Conservation (phyloP, 2,113 vertebrate species). For the Hippoglossus stenolepis region DNA sequence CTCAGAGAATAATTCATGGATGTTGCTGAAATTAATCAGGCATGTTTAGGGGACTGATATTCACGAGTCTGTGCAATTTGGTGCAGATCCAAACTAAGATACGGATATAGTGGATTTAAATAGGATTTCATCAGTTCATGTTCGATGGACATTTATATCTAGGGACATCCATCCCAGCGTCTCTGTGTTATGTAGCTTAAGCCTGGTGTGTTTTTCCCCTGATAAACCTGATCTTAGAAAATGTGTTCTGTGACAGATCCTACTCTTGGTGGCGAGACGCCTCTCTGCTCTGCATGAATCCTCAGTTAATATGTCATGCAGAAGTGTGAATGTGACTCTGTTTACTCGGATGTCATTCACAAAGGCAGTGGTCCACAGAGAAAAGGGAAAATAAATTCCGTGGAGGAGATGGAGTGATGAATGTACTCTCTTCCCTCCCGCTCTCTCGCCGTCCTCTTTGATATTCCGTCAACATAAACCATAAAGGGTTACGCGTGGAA, state of each 20-base stretch:
- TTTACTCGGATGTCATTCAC: constrained; percentile 60
- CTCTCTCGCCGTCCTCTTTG: constrained; percentile 61
- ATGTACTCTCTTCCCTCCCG: constrained; percentile 38
- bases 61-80: too few relatives aligned
- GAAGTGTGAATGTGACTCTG: constrained; percentile 57
- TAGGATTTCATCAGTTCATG: neutral
- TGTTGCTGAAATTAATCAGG: too few relatives aligned
- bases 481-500: constrained; percentile 71
- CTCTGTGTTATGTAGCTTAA: neutral
- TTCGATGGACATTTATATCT: neutral
- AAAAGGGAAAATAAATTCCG: constrained; percentile 34
- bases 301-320: constrained; percentile 34
- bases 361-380: constrained; percentile 47
- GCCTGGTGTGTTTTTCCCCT: constrained; percentile 28
- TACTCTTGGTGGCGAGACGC: constrained; percentile 33
- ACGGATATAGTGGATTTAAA: too few relatives aligned
- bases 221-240: constrained; percentile 52
- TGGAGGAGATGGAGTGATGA: constrained; percentile 57
- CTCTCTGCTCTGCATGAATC: constrained; percentile 30
- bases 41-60: too few relatives aligned
- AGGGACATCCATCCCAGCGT: neutral
- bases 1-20: too few relatives aligned
- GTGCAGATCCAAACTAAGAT: too few relatives aligned
- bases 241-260: constrained; percentile 41
- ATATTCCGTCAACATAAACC: constrained; percentile 76